These are phyloP conservation scores for Phymatocera aterrima DNA, from an alignment of 2,888 invertebrate species.

Conservation along the genomic window DNA sequence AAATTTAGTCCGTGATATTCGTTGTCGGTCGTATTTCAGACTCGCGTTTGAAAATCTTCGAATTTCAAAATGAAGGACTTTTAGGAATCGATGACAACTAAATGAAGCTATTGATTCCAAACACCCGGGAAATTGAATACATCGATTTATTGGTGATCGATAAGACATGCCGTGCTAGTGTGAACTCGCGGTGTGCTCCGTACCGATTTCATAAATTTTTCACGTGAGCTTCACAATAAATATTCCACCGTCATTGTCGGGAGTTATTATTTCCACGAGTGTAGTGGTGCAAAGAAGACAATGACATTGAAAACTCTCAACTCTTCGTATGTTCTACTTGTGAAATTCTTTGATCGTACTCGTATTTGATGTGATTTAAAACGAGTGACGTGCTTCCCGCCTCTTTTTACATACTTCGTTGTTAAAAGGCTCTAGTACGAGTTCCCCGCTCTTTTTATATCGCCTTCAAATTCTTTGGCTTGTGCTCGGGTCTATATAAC, in stretches of 20 bases:
- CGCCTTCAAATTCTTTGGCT: background rate
- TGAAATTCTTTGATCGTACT: background rate
- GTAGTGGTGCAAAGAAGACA: conserved; percentile 10
- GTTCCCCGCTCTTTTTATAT: background rate
- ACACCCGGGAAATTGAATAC: no score
- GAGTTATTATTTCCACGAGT: background rate
- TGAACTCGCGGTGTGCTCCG: background rate
- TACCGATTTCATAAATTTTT: no score
- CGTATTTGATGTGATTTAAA: conserved; percentile 19
- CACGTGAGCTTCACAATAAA: no score
- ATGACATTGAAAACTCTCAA: conserved; percentile 2
- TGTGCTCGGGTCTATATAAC: background rate
- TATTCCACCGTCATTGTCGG: no score
- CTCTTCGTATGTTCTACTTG: background rate
- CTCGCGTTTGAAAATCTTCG: background rate
- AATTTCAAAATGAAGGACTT: background rate
- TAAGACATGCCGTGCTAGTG: background rate
- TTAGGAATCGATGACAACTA: background rate
- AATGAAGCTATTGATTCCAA: no score
- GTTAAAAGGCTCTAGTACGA: background rate
- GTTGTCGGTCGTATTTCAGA: background rate
- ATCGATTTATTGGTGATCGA: background rate
- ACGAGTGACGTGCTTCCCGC: background rate
- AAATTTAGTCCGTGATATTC: background rate
- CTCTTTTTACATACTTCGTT: background rate